Base-by-base conservation (phyloP, 2,888 invertebrate genomes). In the Orthonychiurus folsomi region DNA sequence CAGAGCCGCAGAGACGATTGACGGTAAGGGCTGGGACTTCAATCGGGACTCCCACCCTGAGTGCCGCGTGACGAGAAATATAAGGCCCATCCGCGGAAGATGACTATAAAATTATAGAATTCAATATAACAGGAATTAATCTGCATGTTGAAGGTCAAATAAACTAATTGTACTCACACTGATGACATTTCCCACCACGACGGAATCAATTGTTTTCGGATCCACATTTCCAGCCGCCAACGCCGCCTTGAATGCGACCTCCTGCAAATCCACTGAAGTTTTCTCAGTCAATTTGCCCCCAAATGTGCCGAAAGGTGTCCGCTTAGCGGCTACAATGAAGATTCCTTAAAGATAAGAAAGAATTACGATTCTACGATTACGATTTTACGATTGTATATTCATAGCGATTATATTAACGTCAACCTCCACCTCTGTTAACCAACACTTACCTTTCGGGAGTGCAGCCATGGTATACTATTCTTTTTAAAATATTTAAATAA, bases 1-100 rank as follows among this genome's bases (percentile, higher is more conserved):
- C 97, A 28, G 95, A 95, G 20, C 97, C 99, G 78, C 99, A 99
- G 21, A 99, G 81, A 67, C 97, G 81, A 80, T 97, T 99, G 56
- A 99, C 84, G 58, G 87, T 86, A 1, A 93, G 80, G 0, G 91
- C 93, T 1, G 95, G 94, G 64, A 80, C 85, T 54, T 90, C 87
- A 69, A 86, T 78, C 5, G 94, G 93, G 61, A 97, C 85, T 55
- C 94, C 95, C 69, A 85, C 83, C 73, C 86, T 84, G 21, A 99
- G 81, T 0, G 86, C 83, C n/a, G 88, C 86, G 77, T 97, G 96
- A 9, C 97, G 85, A 0, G 96, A 85, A 63, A 92, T 79, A 76
- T 89, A 91, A 69, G 83, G 84, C 27, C 93, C 93, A 80, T 96
- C 95, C 0, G 84, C 78, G 65, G 93, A 86, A 0, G 89, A 81